Evolutionary conservation across 2,113 vertebrate genomes (phyloP), one percentile per base, ranked within the genome.

Genomic region (Ophiodon elongatus): DNA sequence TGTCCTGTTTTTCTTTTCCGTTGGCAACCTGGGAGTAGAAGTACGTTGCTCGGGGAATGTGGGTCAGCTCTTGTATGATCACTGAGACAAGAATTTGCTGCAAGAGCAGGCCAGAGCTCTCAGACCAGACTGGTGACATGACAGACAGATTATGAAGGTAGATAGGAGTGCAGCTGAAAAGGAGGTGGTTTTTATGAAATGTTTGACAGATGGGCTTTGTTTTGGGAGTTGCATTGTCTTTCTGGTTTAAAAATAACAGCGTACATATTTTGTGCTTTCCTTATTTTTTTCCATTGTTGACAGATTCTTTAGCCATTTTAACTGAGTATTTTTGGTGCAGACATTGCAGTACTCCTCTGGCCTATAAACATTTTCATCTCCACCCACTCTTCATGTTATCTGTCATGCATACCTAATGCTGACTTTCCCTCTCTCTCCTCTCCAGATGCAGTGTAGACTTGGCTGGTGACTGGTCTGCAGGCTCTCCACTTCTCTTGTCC

Each of bases 391-490:
- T 79, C 50, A 54, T 87, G 80, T 85, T 74, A 57, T 80, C 69
- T 45, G 43, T 80, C 84, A 86, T 84, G 85, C 85, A 89, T 86
- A 85, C 69, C 47, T 87, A 90, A 92, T 84, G 35, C 25, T 79
- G 57, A 80, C 73, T 86, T 88, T 71, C 27, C n/a, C 29, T 68
- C 56, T 68, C 47, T 71, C 76, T 79, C 37, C 79, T 68, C 66
- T 89, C 41, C 92, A 99, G 98, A 97, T 98, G 97, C 97, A 97
- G 97, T 97, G 97, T 97, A 95, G 90, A 90, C 92, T 94, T 88
- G 68, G 87, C 90, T 96, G 92, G 95, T 99, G 97, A 98, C 94
- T 96, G 94, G 93, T 94, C 94, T 96, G 92, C 90, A 88, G 93
- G 91, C 95, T 96, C 89, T 93, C 89, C 88, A 39, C 84, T 93